Evolutionary conservation across 2,797 vertebrate species (phyloP).

Genomic region (Lepidocolaptes lacrymiger): DNA sequence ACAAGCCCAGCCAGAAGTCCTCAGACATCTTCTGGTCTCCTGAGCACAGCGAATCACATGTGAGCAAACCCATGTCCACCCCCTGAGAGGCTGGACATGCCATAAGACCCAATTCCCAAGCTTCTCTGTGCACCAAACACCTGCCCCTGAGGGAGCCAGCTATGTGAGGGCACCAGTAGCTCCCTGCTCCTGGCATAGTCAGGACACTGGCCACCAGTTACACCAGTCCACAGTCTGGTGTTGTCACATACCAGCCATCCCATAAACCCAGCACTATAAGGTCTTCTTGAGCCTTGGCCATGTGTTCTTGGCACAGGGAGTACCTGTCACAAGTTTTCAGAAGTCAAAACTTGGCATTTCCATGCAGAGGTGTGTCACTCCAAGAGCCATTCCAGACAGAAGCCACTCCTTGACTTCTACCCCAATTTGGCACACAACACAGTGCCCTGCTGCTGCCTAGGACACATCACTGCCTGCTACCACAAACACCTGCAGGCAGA

Average conservation of each 20-base stretch:
- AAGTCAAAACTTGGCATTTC: background rate
- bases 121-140: background rate
- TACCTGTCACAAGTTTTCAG: background rate
- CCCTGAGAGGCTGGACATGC: background rate
- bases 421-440: fast-evolving
- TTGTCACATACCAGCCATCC: background rate
- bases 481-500: background rate
- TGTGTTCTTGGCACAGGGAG: background rate
- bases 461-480: background rate
- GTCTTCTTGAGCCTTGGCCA: background rate
- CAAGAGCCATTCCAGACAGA: background rate
- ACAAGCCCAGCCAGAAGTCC: background rate
- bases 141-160: background rate
- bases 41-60: fast-evolving
- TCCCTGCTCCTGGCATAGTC: background rate
- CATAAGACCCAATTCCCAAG: background rate
- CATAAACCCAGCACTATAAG: background rate
- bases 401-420: background rate
- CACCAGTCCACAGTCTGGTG: background rate
- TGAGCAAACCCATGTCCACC: background rate
- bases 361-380: background rate
- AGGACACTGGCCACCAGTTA: background rate
- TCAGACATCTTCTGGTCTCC: background rate
- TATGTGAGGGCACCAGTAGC: background rate
- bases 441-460: background rate